These are phyloP conservation scores for Ceuthmochares aereus DNA, from an alignment of 2,113 vertebrate species.

Conservation along the genomic window DNA sequence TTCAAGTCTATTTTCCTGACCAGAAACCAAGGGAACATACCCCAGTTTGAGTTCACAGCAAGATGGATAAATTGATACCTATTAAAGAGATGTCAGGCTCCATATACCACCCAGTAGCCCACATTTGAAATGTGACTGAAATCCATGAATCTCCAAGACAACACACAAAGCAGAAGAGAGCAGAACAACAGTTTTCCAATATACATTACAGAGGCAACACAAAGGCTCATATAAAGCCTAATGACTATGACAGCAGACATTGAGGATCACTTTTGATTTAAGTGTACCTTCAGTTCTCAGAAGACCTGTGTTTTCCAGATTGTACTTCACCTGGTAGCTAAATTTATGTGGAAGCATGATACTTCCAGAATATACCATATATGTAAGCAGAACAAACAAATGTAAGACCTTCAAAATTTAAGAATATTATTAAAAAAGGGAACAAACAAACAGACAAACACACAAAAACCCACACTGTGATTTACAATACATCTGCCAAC, in stretches of 20 bases:
- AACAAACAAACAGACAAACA: background rate
- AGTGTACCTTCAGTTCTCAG: background rate
- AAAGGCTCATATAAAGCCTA: background rate
- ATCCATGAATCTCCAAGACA: background rate
- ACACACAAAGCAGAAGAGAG: background rate
- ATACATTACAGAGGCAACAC: background rate
- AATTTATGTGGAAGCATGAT: background rate
- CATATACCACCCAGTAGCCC: background rate
- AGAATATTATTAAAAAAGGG: background rate
- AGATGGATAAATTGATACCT: background rate
- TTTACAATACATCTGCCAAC: background rate
- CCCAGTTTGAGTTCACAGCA: background rate
- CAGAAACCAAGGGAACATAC: background rate
- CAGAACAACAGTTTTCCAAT: background rate
- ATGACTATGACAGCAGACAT: background rate
- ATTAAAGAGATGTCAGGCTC: background rate
- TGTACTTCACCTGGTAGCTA: background rate
- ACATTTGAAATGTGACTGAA: background rate
- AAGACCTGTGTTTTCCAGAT: background rate
- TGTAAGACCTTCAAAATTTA: background rate
- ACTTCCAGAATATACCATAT: background rate
- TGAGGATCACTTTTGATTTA: background rate
- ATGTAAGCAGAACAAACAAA: background rate
- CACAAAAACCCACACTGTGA: background rate
- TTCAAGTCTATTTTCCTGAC: background rate